Base-by-base conservation (phyloP, 2,113 vertebrate species). In the Pollachius pollachius region DNA sequence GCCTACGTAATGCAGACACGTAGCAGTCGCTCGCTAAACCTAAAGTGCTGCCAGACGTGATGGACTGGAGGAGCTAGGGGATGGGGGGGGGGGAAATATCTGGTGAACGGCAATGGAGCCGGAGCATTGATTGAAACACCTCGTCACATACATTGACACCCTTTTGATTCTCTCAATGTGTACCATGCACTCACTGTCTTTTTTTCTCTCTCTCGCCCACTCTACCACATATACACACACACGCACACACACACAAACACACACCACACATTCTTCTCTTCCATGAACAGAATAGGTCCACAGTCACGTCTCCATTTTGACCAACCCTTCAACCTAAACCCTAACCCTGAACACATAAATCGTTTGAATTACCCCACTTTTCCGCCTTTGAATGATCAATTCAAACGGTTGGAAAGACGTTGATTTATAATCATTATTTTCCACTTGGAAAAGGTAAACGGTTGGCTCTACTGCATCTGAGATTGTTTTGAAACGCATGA, bases 41-140 rank as follows among this genome's bases (percentile, higher is more conserved):
- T 62, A 60, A 76, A n/a, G 67, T 69, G 68, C 67, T 52, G 70
- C 67, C 70, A 69, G 69, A 79, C 62, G 62, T 80, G 77, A 80
- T 57, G 76, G 58, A 82, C 74, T 62, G 61, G 66, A 74, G 77
- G 19, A 66, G 41, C 41, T 2, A 48, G 41, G 41, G 41, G 9
- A 48, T 48, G 5, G 41, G 41, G n/a, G 68, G 62, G 62, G 74
- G 61, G 37, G 48, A 76, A 60, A 63, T 37, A 68, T 64, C 62
- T 64, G 52, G 64, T 27, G 52, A 72, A 70, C 2, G 67, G 63
- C 75, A 64, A 19, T 34, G 17, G 69, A 61, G 68, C 25, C 13
- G 17, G 71, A 71, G 64, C 65, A 54, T 17, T 21, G 48, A 59
- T 68, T 68, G 58, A 77, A 68, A 27, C 57, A 48, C 41, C 41